Evolutionary conservation across 2,888 invertebrate species (phyloP), one percentile per base, ranked within the genome.

Genomic region (Dicyrtomina minuta): DNA sequence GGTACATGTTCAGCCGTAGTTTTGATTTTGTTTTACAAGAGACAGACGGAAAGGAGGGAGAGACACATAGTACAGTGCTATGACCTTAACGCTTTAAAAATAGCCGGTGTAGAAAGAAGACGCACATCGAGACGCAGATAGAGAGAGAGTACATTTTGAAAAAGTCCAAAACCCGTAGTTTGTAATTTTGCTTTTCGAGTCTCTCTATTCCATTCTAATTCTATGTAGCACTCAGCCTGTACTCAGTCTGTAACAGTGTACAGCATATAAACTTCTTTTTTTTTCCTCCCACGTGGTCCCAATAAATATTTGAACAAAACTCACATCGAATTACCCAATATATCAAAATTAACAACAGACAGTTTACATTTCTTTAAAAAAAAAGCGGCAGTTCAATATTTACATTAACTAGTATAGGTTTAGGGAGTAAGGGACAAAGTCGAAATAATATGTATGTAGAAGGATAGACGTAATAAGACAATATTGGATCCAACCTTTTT

Each of bases 401-500:
- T n/a, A n/a, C n/a, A n/a, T n/a, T n/a, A n/a, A n/a, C n/a, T 13
- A 43, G 17, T 17, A 46, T 46, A 17, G 46, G 17, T 46, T 17
- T 13, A 13, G 43, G 43, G 43, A 13, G 13, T 13, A 43, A 41
- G 13, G 43, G 13, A 10, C 13, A 41, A 13, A 41, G 43, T 8
- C 43, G 43, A 41, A 8, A 41, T 13, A 41, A 13, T 41, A 41
- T 41, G 43, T 41, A 41, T 41, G 8, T 41, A 43, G 43, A 43
- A 43, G 43, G 13, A 43, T 8, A 43, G 43, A 13, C 10, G 13
- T 43, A 43, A 13, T 8, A 43, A 43, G 43, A 43, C 10, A 13
- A 13, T 8, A 43, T 12, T 43, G 43, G 13, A 43, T 43, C n/a
- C n/a, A n/a, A 97, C 98, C 93, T 98, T 98, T 86, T 96, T 95